Evolutionary conservation across 2,113 vertebrate species (phyloP), one percentile per base, ranked within the genome.

Genomic region (Thunnus thynnus): DNA sequence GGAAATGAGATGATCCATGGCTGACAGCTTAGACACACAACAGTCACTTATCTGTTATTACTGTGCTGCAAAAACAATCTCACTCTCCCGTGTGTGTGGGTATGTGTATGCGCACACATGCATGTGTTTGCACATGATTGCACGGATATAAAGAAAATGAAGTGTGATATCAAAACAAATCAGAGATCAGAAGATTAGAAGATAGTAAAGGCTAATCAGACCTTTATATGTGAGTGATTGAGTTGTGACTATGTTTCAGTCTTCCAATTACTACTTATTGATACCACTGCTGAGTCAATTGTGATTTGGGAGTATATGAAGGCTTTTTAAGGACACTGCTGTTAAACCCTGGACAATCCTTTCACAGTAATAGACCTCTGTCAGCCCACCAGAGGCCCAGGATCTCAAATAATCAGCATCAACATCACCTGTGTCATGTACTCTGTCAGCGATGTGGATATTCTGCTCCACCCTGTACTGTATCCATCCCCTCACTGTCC

Each of bases 1-100:
- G 92, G 92, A 92, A 93, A 93, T 92, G 85, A 93, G 89, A 93
- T 92, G 91, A 95, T 94, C 91, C 91, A 88, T 80, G 80, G 82
- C 75, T 92, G 88, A 91, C 86, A 89, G 89, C 84, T 85, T 84
- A 91, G 86, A 87, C 90, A 89, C 78, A 88, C 88, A 88, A 88
- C 79, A 67, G 83, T 84, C 82, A 91, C 88, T 93, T 90, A 91
- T 92, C 82, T 92, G 80, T 93, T 87, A 91, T 89, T 89, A 88
- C 82, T 85, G 66, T 76, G 80, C 88, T 82, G 64, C 68, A 82
- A 84, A 90, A 86, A 85, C 78, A 80, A 75, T 76, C 75, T 82
- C 68, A 6, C 61, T 52, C 61, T 72, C 50, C 27, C 14, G 78
- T 51, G 27, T 77, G 75, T 68, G 78, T n/a, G 64, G 36, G 74